Conservation (phyloP, 2,797 vertebrate genomes). For the Pseudocheirus occidentalis region DNA sequence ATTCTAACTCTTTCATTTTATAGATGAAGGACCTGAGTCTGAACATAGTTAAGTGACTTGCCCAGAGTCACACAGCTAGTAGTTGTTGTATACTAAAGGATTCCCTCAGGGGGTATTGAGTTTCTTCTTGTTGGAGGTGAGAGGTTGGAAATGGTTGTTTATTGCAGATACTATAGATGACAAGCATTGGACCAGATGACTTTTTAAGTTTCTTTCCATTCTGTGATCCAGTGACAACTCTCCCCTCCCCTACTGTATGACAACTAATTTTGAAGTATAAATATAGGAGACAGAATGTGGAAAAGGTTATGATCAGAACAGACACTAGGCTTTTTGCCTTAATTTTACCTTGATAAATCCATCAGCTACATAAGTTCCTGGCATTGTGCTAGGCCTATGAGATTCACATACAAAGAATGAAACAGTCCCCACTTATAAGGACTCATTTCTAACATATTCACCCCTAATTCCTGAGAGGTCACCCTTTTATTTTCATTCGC, state of each 20-base stretch:
- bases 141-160: neutral
- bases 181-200: neutral
- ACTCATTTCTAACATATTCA: neutral
- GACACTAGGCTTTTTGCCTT: too few species aligned
- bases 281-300: neutral
- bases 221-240: neutral
- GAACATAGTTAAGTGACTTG: neutral
- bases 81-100: neutral
- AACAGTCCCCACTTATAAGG: neutral
- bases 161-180: neutral
- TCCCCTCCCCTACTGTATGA: neutral
- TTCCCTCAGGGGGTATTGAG: neutral
- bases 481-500: neutral
- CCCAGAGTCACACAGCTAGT: neutral
- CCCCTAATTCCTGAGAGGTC: neutral
- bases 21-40: neutral
- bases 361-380: neutral
- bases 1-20: neutral
- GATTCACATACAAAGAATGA: neutral
- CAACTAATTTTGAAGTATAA: neutral
- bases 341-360: neutral
- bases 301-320: neutral
- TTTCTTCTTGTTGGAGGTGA: neutral
- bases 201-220: neutral
- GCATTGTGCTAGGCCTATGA: neutral